A percentile compares a stretch with the other conserved stretches of the same genome.
Evolutionary conservation across 2,113 vertebrate species (phyloP).

Genomic region (Atractosteus spatula): DNA sequence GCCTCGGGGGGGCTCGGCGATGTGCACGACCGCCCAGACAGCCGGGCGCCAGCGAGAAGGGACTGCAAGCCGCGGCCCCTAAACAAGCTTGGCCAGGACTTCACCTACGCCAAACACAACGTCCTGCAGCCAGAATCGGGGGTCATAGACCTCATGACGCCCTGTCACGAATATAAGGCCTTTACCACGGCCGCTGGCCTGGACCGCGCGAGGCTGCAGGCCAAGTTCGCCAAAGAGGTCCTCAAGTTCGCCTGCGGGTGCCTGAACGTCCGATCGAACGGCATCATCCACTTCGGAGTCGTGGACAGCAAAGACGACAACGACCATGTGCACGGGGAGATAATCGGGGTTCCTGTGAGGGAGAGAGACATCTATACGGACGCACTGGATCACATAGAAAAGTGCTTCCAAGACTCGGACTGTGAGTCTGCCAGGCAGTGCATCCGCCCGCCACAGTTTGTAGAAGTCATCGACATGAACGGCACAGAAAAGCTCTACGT

Average conservation of each 20-base stretch:
- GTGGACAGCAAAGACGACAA: conserved; percentile 62
- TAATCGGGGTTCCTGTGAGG: conserved; percentile 60
- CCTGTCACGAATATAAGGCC: conserved; percentile 79
- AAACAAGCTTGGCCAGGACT: conserved; percentile 47
- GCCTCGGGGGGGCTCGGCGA: not conserved
- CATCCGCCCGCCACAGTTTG: conserved; percentile 69
- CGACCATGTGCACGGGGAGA: conserved; percentile 62
- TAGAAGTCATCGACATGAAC: conserved; percentile 61
- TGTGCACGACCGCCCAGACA: not conserved
- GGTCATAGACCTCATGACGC: conserved; percentile 57
- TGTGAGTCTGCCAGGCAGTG: conserved; percentile 59
- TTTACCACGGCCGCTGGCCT: conserved; percentile 54
- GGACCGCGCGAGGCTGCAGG: conserved; percentile 57
- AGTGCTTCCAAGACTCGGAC: conserved; percentile 38
- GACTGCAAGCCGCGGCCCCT: conserved; percentile 64
- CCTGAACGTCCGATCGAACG: conserved; percentile 77
- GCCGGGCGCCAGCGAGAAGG: conserved; percentile 16
- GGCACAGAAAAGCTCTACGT: conserved; percentile 61
- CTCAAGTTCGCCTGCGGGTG: conserved; percentile 74
- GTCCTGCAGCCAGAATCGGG: conserved; percentile 74
- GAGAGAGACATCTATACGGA: conserved; percentile 61
- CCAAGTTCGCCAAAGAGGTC: conserved; percentile 72
- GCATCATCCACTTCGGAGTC: conserved; percentile 79
- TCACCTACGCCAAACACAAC: conserved; percentile 62
- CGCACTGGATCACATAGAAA: conserved; percentile 65